Conservation (phyloP, 1,140 invertebrate species). For the Lordiphosa collinella region DNA sequence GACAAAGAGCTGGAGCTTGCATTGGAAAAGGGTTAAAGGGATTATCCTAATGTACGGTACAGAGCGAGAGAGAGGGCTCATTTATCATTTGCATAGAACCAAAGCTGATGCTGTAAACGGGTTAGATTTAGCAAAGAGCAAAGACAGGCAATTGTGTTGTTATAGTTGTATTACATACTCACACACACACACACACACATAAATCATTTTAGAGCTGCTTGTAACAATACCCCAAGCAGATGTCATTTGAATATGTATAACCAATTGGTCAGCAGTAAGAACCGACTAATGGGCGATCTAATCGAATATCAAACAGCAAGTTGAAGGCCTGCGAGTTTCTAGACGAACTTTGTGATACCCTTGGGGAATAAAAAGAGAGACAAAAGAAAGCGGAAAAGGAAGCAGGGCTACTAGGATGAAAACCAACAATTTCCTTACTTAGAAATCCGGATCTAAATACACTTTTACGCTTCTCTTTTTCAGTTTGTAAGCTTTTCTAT, state of each 20-base stretch:
- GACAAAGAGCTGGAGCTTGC: conserved; percentile 2
- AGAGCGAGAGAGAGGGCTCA: conserved; percentile 21
- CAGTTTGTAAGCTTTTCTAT: too few species aligned
- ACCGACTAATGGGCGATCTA: conserved; percentile 28
- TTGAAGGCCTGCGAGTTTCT: too few species aligned
- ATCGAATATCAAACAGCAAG: conserved; percentile 1
- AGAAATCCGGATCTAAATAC: too few species aligned
- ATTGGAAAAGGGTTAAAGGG: conserved; percentile 38
- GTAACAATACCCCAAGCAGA: conserved; percentile 40
- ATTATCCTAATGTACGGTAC: conserved; percentile 13
- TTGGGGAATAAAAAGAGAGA: too few species aligned
- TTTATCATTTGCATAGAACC: conserved; percentile 64
- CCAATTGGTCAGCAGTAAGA: conserved; percentile 41
- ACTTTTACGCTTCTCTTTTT: too few species aligned
- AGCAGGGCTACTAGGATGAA: too few species aligned
- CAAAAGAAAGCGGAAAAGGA: too few species aligned
- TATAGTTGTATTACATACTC: conserved; percentile 7
- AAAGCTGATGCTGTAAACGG: conserved; percentile 9
- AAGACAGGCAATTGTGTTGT: conserved; percentile 8
- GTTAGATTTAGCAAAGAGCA: conserved; percentile 5
- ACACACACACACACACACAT: conserved; percentile 29
- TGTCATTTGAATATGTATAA: conserved; percentile 42
- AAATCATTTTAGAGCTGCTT: conserved; percentile 50
- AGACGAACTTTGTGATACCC: too few species aligned
- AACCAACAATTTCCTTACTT: too few species aligned